phyloP scores from a whole-genome alignment of 2,888 invertebrate genomes.

The Acanthacorydalis orientalis region DNA sequence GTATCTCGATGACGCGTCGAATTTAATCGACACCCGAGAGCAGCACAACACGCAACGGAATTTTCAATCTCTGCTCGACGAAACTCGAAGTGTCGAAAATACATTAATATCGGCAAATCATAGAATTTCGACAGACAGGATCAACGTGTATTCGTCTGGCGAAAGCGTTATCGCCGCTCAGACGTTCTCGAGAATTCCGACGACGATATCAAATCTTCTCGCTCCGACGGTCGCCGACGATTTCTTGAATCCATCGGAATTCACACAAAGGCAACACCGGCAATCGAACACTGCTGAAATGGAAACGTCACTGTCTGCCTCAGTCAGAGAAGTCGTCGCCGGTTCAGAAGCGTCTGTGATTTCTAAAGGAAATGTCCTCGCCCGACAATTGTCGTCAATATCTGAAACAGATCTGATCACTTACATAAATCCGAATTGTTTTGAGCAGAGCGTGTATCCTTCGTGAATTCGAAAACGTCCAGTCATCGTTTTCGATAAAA shows the following conservation, averaged over 20 bases:
- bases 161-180: background rate
- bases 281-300: background rate
- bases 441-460: conserved; percentile 50
- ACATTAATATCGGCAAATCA: background rate
- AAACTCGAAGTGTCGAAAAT: conserved; percentile 15
- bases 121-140: background rate
- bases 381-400: conserved; percentile 63
- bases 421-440: conserved; percentile 79
- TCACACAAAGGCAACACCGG: background rate
- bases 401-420: conserved; percentile 76
- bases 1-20: conserved; percentile 55
- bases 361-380: conserved; percentile 34
- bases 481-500: no score
- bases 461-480: no score
- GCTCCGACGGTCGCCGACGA: background rate
- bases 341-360: no score
- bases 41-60: conserved; percentile 35
- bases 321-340: background rate
- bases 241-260: background rate
- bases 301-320: background rate
- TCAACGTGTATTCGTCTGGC: background rate
- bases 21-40: conserved; percentile 48
- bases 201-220: background rate
- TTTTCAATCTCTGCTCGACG: conserved; percentile 29
- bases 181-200: background rate